Evolutionary conservation across 2,113 vertebrate species (phyloP).

Genomic region (Phrynosoma blainvillii): DNA sequence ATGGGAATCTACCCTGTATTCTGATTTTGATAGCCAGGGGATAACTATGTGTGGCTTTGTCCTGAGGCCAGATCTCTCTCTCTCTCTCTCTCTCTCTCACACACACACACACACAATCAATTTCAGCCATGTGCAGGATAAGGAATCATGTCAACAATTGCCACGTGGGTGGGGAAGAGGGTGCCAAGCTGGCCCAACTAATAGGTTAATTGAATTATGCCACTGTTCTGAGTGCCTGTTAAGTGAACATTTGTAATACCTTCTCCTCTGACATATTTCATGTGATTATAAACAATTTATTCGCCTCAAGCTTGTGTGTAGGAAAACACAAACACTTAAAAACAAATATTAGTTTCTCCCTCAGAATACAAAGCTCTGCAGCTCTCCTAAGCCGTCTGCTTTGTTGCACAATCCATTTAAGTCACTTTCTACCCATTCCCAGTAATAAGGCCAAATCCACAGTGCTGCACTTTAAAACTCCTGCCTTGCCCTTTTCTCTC

Average conservation of each 20-base stretch:
- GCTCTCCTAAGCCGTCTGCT: neutral
- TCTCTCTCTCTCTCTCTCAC: too few relatives aligned
- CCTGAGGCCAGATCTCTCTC: neutral
- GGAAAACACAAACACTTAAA: neutral
- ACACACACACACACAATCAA: neutral
- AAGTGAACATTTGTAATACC: neutral
- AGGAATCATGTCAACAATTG: neutral
- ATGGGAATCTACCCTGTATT: neutral
- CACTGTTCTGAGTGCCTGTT: neutral
- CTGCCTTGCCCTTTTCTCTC: constrained; percentile 1
- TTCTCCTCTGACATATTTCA: neutral
- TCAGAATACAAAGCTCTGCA: neutral
- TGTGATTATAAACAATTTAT: neutral
- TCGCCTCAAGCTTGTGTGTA: neutral
- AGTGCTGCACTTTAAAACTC: constrained; percentile 18
- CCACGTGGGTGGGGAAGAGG: neutral
- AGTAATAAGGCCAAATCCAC: neutral
- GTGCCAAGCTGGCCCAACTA: neutral
- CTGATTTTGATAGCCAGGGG: neutral
- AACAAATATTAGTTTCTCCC: neutral
- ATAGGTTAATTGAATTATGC: neutral
- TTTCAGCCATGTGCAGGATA: neutral
- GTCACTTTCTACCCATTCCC: neutral
- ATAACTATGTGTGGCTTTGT: neutral
- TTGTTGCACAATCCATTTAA: neutral